Percentiles rank a stretch among this genome's conserved stretches.
These are phyloP conservation scores for Gymnosoma rotundatum DNA, from an alignment of 2,888 invertebrate species.

Conservation along the genomic window DNA sequence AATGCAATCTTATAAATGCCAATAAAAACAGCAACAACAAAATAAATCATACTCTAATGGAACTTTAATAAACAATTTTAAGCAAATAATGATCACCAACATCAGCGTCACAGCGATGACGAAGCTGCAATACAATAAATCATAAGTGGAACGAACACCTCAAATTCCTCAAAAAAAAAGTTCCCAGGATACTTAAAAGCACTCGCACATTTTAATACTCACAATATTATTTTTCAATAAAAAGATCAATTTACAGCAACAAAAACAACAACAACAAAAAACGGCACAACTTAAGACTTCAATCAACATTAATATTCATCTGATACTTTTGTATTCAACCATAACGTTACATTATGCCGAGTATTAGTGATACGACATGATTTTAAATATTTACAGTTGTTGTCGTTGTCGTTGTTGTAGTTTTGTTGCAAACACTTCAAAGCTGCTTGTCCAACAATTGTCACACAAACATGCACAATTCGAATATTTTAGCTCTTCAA, in stretches of 20 bases:
- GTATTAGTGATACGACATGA: slow-evolving; percentile 53
- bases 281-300: slow-evolving; percentile 48
- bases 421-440: slow-evolving; percentile 13
- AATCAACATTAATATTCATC: slow-evolving; percentile 63
- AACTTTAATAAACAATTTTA: slow-evolving; percentile 60
- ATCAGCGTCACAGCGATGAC: not conserved
- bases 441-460: slow-evolving; percentile 45
- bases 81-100: slow-evolving; percentile 23
- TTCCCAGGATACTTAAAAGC: slow-evolving; percentile 67
- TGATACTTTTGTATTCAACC: slow-evolving; percentile 23
- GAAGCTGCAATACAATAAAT: not conserved
- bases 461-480: slow-evolving; percentile 17
- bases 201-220: not conserved
- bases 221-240: slow-evolving; percentile 62
- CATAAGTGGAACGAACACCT: slow-evolving; percentile 45
- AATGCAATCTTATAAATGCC: slow-evolving; percentile 43
- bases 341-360: not conserved
- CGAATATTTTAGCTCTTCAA: not conserved
- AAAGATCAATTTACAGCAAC: slow-evolving; percentile 67
- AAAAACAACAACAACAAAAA: not conserved
- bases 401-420: no score
- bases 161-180: no score
- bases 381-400: slow-evolving; percentile 27
- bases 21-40: slow-evolving; percentile 22
- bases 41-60: slow-evolving; percentile 65